A percentile compares a stretch with the other conserved stretches of the same genome.
phyloP scores from a whole-genome alignment of 92 coral and sea anemone species.

The Palythoa grandis region DNA sequence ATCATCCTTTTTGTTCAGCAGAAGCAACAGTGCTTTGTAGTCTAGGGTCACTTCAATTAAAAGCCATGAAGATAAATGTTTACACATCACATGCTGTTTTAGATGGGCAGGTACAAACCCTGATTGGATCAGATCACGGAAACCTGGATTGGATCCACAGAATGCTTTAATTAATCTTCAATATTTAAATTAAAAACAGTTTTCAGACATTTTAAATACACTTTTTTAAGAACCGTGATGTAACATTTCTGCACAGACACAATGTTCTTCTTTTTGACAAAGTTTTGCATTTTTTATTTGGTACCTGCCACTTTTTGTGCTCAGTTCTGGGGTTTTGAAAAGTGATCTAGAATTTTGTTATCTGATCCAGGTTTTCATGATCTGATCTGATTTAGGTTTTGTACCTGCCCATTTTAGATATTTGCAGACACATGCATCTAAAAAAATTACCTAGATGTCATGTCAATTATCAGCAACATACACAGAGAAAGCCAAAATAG shows the following conservation, averaged over 20 bases:
- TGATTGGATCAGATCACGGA: background rate
- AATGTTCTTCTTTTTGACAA: background rate
- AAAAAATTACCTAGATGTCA: background rate
- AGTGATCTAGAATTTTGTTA: background rate
- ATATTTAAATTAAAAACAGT: background rate
- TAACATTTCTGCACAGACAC: background rate
- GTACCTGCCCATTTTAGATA: background rate
- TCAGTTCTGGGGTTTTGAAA: background rate
- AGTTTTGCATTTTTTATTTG: background rate
- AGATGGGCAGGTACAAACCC: background rate
- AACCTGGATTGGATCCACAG: background rate
- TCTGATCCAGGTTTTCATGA: background rate
- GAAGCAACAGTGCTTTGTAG: constrained; percentile 8
- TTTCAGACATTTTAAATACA: background rate
- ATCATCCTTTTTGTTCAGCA: background rate
- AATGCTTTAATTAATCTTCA: background rate
- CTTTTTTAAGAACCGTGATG: background rate
- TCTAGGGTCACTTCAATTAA: background rate
- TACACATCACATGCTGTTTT: background rate
- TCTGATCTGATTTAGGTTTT: no score
- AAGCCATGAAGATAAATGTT: background rate
- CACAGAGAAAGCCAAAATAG: background rate
- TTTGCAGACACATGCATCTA: background rate
- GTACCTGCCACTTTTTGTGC: background rate
- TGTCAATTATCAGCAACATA: background rate